Conservation (phyloP, 2,888 invertebrate genomes). For the Agrilus mali region DNA sequence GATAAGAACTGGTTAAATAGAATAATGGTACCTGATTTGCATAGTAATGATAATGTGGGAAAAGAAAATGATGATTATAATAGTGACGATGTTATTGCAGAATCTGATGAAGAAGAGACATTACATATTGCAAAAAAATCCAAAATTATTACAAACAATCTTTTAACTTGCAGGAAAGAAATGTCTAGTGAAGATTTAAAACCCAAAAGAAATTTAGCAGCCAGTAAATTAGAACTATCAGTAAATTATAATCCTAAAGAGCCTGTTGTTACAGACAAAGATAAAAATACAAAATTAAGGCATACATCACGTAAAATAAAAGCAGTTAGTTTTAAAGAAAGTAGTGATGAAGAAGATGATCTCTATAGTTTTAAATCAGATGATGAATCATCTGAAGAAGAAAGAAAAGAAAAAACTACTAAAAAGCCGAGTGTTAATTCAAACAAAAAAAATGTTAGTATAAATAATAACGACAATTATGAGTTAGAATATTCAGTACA, state of each 20-base stretch:
- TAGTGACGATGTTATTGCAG: constrained; percentile 53
- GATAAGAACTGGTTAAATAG: constrained; percentile 49
- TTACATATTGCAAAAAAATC: constrained; percentile 24
- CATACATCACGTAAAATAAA: neutral
- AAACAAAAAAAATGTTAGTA: constrained; percentile 7
- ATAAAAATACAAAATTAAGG: constrained; percentile 2
- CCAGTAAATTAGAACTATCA: neutral
- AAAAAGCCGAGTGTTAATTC: constrained; percentile 6
- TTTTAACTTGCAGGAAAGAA: neutral
- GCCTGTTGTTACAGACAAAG: neutral
- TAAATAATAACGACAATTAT: constrained; percentile 16
- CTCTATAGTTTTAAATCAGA: constrained; percentile 1
- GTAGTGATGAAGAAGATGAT: neutral
- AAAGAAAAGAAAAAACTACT: constrained; percentile 4
- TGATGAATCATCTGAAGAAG: neutral
- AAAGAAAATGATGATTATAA: constrained; percentile 30
- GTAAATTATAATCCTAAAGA: neutral
- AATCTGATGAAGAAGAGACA: constrained; percentile 29
- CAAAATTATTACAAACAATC: constrained; percentile 8
- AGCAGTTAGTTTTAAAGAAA: constrained; percentile 3
- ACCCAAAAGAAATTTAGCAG: neutral
- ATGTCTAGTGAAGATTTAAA: neutral
- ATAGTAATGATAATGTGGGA: neutral
- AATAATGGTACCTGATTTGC: constrained; percentile 22
- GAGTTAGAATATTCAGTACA: constrained; percentile 31